Percentiles rank a stretch among this genome's conserved stretches.
Evolutionary conservation across 2,888 invertebrate genomes (phyloP).

Genomic region (Petrolisthes cinctipes): DNA sequence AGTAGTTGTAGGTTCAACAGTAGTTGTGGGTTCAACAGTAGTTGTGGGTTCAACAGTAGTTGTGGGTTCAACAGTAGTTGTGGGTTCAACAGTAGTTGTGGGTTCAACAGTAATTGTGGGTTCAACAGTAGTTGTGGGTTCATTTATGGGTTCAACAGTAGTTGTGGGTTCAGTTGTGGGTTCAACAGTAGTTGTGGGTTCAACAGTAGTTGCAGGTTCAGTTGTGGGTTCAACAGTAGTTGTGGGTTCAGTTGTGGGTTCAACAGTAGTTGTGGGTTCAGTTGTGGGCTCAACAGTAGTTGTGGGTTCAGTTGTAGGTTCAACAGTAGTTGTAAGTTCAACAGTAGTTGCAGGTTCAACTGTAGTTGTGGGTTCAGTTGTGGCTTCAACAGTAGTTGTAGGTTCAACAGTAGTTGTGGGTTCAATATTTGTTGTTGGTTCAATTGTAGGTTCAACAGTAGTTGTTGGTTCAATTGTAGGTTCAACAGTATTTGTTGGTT

Average conservation of each 20-base stretch:
- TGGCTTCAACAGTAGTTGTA: not conserved
- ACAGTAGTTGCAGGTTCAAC: constrained; percentile 11
- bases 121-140: constrained; percentile 6
- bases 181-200: constrained; percentile 10
- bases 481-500: not conserved
- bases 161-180: constrained; percentile 9
- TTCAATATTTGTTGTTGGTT: constrained; percentile 27
- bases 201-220: not conserved
- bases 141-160: not conserved
- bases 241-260: constrained; percentile 4
- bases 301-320: constrained; percentile 7
- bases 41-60: constrained; percentile 20
- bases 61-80: constrained; percentile 19
- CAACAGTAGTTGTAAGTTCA: constrained; percentile 3
- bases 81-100: constrained; percentile 14
- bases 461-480: not conserved
- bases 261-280: not conserved
- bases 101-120: constrained; percentile 8
- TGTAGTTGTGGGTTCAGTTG: constrained; percentile 21
- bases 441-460: constrained; percentile 15
- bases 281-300: not conserved
- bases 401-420: constrained; percentile 7
- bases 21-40: constrained; percentile 7
- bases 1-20: constrained; percentile 4
- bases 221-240: constrained; percentile 11